phyloP scores from a whole-genome alignment of 2,113 vertebrate species.

The Leptobrachium leishanense region DNA sequence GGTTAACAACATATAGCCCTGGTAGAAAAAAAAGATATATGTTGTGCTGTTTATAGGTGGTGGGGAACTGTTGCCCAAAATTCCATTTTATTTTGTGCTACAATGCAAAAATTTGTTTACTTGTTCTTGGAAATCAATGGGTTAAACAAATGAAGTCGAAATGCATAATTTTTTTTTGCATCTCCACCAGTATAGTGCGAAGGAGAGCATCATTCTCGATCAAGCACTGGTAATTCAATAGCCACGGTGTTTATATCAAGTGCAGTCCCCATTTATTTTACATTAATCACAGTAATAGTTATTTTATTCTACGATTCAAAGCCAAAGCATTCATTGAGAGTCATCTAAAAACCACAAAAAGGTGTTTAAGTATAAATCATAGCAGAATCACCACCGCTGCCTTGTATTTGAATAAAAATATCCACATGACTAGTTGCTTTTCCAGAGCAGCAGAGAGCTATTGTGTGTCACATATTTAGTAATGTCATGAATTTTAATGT shows the following conservation, averaged over 20 bases:
- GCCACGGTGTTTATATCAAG: background rate
- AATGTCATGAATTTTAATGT: conserved; percentile 6
- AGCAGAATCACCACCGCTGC: background rate
- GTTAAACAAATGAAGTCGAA: too few relatives aligned
- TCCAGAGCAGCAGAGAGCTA: background rate
- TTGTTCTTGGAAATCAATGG: too few relatives aligned
- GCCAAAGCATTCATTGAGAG: background rate
- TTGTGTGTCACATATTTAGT: background rate
- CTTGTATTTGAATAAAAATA: background rate
- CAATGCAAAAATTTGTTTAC: too few relatives aligned
- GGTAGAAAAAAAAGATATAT: too few relatives aligned
- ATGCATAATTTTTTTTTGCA: background rate
- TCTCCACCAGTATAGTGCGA: background rate
- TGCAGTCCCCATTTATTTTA: background rate
- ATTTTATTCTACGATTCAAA: background rate
- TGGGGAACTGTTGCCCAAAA: too few relatives aligned
- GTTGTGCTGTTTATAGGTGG: too few relatives aligned
- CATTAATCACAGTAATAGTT: background rate
- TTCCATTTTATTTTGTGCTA: too few relatives aligned
- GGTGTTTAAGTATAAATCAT: background rate
- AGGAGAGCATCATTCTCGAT: background rate
- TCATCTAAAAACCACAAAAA: background rate
- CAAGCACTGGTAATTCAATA: background rate
- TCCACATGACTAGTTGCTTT: background rate
- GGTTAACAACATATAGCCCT: too few relatives aligned